phyloP scores from a whole-genome alignment of 1,140 invertebrate species.

The Zaprionus inermis region DNA sequence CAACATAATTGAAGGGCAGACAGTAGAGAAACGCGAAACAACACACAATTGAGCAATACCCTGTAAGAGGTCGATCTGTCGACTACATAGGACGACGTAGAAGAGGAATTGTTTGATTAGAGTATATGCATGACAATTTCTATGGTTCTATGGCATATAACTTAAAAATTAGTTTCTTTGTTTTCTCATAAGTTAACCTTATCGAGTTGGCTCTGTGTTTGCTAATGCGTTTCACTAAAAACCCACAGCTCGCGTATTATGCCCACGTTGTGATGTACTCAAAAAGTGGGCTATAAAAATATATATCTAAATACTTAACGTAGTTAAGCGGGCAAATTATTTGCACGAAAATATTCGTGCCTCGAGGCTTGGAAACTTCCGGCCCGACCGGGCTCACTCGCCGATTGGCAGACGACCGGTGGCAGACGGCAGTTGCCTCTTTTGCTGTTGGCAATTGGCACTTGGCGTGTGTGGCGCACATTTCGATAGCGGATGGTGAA shows the following conservation, averaged over 20 bases:
- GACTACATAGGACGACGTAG: neutral
- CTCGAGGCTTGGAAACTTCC: constrained; percentile 62
- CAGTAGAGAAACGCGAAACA: constrained; percentile 3
- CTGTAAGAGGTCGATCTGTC: neutral
- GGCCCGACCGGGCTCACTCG: constrained; percentile 28
- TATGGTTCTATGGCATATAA: no score
- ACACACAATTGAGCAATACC: constrained; percentile 4
- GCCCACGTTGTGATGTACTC: constrained; percentile 43
- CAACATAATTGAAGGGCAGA: constrained; percentile 66
- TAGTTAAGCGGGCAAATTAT: constrained; percentile 80
- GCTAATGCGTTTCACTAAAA: neutral
- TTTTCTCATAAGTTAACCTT: neutral
- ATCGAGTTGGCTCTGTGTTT: constrained; percentile 10
- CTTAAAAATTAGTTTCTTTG: neutral
- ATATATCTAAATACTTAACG: constrained; percentile 67
- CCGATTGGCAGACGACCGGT: neutral
- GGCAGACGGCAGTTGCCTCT: constrained; percentile 19
- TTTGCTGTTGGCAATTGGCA: constrained; percentile 56
- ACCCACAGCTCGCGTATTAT: neutral
- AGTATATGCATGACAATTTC: no score
- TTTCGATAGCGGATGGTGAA: constrained; percentile 39
- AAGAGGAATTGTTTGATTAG: no score
- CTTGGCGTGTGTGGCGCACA: constrained; percentile 78
- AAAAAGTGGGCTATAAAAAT: constrained; percentile 58
- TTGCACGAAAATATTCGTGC: constrained; percentile 80